phyloP scores from a whole-genome alignment of 53 echinoderm and acorn worm species.

The Actinopyga echinites region DNA sequence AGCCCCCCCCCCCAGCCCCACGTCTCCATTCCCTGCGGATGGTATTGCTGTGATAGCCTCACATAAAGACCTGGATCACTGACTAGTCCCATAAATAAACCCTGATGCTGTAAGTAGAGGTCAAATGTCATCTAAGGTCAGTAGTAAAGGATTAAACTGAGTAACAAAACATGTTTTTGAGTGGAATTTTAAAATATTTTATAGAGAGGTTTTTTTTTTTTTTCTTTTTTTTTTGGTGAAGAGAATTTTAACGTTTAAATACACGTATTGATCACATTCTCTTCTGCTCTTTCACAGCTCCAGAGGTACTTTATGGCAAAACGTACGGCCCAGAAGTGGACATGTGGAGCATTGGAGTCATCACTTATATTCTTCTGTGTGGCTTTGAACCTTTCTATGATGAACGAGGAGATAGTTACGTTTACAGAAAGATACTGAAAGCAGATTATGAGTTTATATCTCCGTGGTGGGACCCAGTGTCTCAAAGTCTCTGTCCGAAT shows the following conservation, averaged over 20 bases:
- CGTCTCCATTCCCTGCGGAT: too few species aligned
- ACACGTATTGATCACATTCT: not conserved
- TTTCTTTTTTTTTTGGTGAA: not conserved
- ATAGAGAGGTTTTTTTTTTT: too few species aligned
- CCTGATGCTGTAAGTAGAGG: too few species aligned
- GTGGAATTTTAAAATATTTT: too few species aligned
- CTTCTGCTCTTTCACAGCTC: slow-evolving; percentile 55
- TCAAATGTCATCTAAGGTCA: too few species aligned
- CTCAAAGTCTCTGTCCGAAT: slow-evolving; percentile 76
- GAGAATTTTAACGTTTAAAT: not conserved
- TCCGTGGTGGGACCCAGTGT: slow-evolving; percentile 97
- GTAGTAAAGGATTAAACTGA: too few species aligned
- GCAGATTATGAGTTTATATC: slow-evolving; percentile 92
- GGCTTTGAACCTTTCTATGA: slow-evolving; percentile 99
- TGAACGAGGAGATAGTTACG: slow-evolving; percentile 74
- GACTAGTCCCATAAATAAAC: too few species aligned
- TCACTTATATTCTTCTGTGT: slow-evolving; percentile 94
- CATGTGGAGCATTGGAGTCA: slow-evolving; percentile 99
- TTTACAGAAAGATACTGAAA: slow-evolving; percentile 88
- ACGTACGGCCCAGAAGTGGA: slow-evolving; percentile 82
- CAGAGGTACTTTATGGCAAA: slow-evolving; percentile 78
- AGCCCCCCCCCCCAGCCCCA: too few species aligned
- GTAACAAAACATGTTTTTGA: too few species aligned
- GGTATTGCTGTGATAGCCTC: too few species aligned
- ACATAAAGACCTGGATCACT: too few species aligned